Conservation (phyloP, 1,140 invertebrate species). For the Polypedilum vanderplanki region DNA sequence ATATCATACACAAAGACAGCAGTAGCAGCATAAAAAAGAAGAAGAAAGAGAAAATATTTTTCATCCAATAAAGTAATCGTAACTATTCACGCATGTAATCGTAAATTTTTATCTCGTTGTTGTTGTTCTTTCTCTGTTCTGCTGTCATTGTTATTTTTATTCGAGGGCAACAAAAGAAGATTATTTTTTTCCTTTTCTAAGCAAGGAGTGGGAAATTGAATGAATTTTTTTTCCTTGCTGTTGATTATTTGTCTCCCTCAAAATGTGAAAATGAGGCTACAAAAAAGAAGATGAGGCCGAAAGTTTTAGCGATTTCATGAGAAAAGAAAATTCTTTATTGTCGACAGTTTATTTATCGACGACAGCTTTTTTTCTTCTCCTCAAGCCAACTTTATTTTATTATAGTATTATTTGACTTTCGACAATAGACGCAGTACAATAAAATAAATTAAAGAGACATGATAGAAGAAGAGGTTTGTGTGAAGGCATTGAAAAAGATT, state of each 20-base stretch:
- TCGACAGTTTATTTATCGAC: constrained; percentile 17
- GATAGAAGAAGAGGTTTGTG: background rate
- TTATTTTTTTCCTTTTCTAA: background rate
- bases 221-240: background rate
- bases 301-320: constrained; percentile 7
- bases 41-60: too few relatives aligned
- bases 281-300: background rate
- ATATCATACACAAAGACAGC: too few relatives aligned
- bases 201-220: background rate
- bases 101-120: constrained; percentile 26
- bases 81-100: constrained; percentile 26
- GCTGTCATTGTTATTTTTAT: constrained; percentile 1
- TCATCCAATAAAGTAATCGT: constrained; percentile 8
- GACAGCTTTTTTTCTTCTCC: constrained; percentile 7
- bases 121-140: background rate
- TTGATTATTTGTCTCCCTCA: too few relatives aligned
- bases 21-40: too few relatives aligned
- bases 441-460: constrained; percentile 8
- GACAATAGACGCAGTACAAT: background rate
- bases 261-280: background rate
- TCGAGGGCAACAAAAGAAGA: constrained; percentile 11
- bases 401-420: background rate
- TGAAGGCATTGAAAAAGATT: too few relatives aligned
- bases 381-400: background rate
- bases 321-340: constrained; percentile 12